Conservation (phyloP, 2,888 invertebrate genomes). For the Gisinianus flammeolus region DNA sequence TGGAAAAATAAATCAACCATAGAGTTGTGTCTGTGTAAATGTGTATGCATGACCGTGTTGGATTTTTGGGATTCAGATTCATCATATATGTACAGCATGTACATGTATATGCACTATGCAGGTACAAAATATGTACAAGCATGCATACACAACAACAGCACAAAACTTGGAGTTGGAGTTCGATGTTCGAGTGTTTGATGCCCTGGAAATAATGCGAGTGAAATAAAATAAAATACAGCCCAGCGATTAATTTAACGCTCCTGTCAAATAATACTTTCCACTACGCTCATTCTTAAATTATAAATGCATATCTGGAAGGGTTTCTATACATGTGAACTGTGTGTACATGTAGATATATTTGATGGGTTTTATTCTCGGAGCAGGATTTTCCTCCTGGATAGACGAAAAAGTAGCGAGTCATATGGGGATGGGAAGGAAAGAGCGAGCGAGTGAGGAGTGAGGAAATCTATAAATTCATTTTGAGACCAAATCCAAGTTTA, state of each 20-base stretch:
- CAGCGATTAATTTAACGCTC: background rate
- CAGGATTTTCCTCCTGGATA: too few species aligned
- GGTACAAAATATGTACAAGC: background rate
- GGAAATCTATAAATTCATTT: background rate
- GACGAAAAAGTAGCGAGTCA: too few species aligned
- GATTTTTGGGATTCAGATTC: too few species aligned
- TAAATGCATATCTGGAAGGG: background rate
- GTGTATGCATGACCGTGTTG: background rate
- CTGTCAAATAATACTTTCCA: background rate
- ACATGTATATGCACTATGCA: too few species aligned
- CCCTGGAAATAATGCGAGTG: too few species aligned
- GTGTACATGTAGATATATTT: background rate
- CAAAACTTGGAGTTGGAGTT: background rate
- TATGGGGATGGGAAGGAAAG: background rate
- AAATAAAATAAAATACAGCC: background rate
- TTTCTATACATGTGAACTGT: background rate
- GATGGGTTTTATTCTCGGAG: too few species aligned
- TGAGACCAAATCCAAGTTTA: background rate
- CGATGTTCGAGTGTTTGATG: background rate
- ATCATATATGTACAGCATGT: too few species aligned
- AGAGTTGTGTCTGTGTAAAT: background rate
- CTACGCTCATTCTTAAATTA: background rate
- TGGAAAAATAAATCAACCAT: background rate
- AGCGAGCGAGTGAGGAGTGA: background rate
- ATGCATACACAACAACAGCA: background rate